phyloP scores from a whole-genome alignment of 2,113 vertebrate genomes.

The Eublepharis macularius region DNA sequence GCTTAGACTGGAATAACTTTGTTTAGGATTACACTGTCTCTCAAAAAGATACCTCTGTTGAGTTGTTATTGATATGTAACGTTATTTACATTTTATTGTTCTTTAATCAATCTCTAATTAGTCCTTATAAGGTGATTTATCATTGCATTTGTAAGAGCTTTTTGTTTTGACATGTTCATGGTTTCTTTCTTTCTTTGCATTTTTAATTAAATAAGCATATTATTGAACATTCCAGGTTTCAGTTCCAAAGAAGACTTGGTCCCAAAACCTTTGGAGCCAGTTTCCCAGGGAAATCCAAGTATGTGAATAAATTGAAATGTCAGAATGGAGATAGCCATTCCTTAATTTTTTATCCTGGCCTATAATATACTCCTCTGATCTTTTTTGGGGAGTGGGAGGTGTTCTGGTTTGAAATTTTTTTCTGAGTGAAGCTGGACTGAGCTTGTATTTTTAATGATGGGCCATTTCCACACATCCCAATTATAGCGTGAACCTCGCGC shows the following conservation, averaged over 20 bases:
- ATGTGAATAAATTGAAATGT: conserved; percentile 43
- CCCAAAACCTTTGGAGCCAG: conserved; percentile 74
- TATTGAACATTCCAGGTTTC: conserved; percentile 78
- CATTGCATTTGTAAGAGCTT: neutral
- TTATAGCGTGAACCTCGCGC: no score
- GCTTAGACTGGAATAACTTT: no score
- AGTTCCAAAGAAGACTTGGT: conserved; percentile 78
- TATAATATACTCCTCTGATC: neutral
- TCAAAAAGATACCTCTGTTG: no score
- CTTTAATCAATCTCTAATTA: neutral
- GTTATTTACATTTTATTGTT: neutral
- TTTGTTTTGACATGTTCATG: neutral
- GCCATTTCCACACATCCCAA: no score
- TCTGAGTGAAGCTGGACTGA: no score
- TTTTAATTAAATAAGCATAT: conserved; percentile 40
- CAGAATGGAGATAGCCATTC: neutral
- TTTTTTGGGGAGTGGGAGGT: no score
- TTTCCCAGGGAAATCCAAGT: conserved; percentile 89
- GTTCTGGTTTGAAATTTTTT: no score
- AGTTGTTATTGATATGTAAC: no score
- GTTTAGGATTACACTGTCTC: no score
- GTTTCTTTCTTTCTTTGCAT: conserved; percentile 10
- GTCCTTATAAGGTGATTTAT: neutral
- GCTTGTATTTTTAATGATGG: no score
- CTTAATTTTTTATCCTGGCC: neutral